Conservation (phyloP, 2,113 vertebrate genomes). For the Nansenia antarctica region DNA sequence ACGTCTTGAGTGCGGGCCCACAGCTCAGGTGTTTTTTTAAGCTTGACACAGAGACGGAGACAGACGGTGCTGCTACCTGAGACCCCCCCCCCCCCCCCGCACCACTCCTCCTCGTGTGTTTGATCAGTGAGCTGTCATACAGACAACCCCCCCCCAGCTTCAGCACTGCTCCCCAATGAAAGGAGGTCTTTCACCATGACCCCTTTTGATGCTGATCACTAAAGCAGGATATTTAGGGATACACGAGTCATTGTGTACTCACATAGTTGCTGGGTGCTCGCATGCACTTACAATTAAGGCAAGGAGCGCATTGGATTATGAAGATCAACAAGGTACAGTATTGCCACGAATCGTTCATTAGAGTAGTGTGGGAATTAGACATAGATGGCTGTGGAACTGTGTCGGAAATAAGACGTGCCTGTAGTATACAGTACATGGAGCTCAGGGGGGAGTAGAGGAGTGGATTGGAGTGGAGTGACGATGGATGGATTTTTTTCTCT, state of each 20-base stretch:
- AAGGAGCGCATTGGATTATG: no score
- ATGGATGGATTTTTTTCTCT: slow-evolving; percentile 73
- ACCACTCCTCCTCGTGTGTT: slow-evolving; percentile 69
- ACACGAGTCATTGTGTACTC: slow-evolving; percentile 62
- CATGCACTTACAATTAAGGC: slow-evolving; percentile 50
- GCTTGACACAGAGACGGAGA: slow-evolving; percentile 34
- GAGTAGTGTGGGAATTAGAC: no score
- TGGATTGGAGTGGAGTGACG: slow-evolving; percentile 52
- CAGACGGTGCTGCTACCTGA: slow-evolving; percentile 72
- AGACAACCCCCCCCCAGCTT: slow-evolving; percentile 45
- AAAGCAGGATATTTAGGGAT: slow-evolving; percentile 70
- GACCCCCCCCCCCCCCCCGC: slow-evolving; percentile 60
- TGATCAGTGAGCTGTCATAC: slow-evolving; percentile 91
- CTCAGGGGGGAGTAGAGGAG: slow-evolving; percentile 29
- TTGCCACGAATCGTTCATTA: no score
- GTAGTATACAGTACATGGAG: background rate
- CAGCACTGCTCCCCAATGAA: slow-evolving; percentile 63
- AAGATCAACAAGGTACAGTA: no score
- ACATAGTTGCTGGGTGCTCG: slow-evolving; percentile 32
- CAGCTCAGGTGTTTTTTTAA: background rate
- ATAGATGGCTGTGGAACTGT: no score
- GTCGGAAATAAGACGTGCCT: background rate
- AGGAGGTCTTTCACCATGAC: slow-evolving; percentile 75
- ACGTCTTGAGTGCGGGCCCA: background rate
- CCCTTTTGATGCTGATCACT: slow-evolving; percentile 69